Percentiles rank a stretch among this genome's conserved stretches.
Evolutionary conservation across 2,888 invertebrate genomes (phyloP).

Genomic region (Aelia acuminata): DNA sequence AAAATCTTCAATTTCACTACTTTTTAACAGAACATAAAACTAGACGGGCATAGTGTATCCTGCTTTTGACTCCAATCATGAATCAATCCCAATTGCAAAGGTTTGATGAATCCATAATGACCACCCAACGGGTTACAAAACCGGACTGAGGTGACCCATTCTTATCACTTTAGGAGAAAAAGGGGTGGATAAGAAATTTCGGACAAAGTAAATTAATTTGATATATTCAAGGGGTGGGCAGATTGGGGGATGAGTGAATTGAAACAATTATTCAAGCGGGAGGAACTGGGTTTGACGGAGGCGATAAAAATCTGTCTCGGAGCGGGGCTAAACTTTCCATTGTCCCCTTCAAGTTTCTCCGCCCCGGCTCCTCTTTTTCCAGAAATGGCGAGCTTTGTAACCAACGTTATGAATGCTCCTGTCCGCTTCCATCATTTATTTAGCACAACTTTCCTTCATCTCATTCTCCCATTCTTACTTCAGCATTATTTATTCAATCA

Average conservation of each 20-base stretch:
- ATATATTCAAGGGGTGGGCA: not conserved
- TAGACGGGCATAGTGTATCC: no score
- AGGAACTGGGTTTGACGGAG: slow-evolving; percentile 19
- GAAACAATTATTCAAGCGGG: not conserved
- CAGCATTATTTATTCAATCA: not conserved
- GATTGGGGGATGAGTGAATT: slow-evolving; percentile 7
- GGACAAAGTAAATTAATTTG: slow-evolving; percentile 15
- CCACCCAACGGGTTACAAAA: not conserved
- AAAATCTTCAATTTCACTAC: no score
- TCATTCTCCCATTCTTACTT: not conserved
- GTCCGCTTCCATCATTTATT: not conserved
- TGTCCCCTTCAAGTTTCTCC: not conserved
- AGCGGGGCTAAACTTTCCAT: not conserved
- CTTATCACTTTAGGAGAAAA: not conserved
- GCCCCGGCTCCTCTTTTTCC: not conserved
- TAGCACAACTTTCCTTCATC: not conserved
- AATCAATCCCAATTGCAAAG: not conserved
- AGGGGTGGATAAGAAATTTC: not conserved
- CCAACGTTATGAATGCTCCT: not conserved
- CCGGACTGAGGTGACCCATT: not conserved
- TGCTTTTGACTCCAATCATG: no score
- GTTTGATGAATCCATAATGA: not conserved
- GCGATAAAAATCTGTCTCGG: slow-evolving; percentile 24
- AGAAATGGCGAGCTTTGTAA: not conserved
- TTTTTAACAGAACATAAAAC: no score